Conservation (phyloP, 2,888 invertebrate species). For the Copidosoma aretas region DNA sequence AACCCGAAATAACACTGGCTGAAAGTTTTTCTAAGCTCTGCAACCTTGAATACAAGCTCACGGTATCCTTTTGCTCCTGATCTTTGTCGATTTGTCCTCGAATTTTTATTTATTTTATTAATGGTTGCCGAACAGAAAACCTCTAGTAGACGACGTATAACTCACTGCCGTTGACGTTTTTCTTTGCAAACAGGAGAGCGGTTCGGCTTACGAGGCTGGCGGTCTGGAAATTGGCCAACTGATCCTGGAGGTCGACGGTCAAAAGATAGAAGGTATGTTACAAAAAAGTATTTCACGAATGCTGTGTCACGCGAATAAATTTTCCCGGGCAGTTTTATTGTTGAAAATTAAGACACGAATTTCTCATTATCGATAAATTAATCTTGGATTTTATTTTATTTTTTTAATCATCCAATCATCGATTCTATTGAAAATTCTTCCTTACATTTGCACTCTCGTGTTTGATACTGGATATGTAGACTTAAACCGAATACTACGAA, state of each 20-base stretch:
- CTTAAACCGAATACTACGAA: too few species aligned
- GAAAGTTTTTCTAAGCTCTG: neutral
- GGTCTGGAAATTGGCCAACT: constrained; percentile 93
- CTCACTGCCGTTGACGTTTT: constrained; percentile 26
- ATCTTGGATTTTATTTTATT: too few species aligned
- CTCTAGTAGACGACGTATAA: constrained; percentile 3
- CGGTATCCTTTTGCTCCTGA: neutral
- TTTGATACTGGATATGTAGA: too few species aligned
- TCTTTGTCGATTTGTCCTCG: neutral
- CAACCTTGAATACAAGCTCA: too few species aligned
- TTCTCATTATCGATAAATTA: too few species aligned
- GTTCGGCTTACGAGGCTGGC: constrained; percentile 91
- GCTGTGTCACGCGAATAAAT: too few species aligned
- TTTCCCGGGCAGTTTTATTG: too few species aligned
- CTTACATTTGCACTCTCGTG: too few species aligned
- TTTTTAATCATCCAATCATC: too few species aligned
- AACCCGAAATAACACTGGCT: neutral
- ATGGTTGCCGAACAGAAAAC: neutral
- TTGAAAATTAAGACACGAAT: too few species aligned
- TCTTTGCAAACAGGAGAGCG: constrained; percentile 76
- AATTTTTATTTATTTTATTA: constrained; percentile 13
- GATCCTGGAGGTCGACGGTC: constrained; percentile 90
- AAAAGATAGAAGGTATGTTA: constrained; percentile 65
- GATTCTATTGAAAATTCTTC: too few species aligned
- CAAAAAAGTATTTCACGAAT: neutral